Percentiles rank a stretch among this genome's conserved stretches.
Conservation (phyloP, 2,797 vertebrate genomes). For the Delichon dasypus region DNA sequence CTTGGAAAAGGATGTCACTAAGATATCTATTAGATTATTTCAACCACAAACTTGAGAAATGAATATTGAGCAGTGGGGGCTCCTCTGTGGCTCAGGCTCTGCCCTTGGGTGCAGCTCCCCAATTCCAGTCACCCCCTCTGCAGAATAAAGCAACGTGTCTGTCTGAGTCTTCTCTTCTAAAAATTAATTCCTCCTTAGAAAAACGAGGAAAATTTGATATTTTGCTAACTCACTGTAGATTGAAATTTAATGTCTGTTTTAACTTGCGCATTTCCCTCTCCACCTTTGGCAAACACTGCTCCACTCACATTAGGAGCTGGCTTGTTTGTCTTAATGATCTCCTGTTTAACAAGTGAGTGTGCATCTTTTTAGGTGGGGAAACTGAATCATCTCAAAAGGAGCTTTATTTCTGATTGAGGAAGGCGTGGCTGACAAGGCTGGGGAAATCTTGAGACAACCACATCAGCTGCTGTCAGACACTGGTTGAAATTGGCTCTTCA, state of each 20-base stretch:
- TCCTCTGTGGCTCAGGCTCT: not conserved
- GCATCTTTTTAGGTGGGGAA: not conserved
- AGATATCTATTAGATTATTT: slow-evolving; percentile 29
- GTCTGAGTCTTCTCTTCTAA: not conserved
- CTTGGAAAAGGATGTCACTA: not conserved
- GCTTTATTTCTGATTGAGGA: not conserved
- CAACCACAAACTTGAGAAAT: not conserved
- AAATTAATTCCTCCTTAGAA: not conserved
- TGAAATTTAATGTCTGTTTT: not conserved
- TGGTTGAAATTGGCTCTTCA: not conserved
- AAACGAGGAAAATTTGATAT: fast-evolving
- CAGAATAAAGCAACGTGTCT: not conserved
- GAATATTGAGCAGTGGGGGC: not conserved
- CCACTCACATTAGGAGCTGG: fast-evolving
- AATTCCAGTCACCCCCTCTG: not conserved
- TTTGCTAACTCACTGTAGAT: not conserved
- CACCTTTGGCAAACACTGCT: not conserved
- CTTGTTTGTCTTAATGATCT: not conserved
- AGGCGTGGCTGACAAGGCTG: not conserved
- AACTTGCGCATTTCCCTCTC: not conserved
- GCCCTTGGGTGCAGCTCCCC: not conserved
- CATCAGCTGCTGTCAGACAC: not conserved
- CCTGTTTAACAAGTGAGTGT: not conserved
- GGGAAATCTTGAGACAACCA: not conserved
- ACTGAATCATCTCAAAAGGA: not conserved